Conservation (phyloP, 2,888 invertebrate genomes). For the Ellobium chinense region DNA sequence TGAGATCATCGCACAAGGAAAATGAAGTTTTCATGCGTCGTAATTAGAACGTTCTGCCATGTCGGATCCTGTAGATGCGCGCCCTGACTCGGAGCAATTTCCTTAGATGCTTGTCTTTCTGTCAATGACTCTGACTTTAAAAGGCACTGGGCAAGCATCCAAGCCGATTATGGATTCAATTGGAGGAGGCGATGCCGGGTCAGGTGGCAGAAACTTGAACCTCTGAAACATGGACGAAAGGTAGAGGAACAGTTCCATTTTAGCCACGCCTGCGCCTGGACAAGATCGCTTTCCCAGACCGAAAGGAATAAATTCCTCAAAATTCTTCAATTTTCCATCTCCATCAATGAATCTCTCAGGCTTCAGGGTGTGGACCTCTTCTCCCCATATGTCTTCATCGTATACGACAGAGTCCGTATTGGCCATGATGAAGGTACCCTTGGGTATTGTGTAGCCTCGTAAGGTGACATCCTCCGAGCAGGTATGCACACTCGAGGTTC, state of each 20-base stretch:
- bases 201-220: slow-evolving; percentile 6
- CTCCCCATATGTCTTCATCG: slow-evolving; percentile 51
- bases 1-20: too few relatives aligned
- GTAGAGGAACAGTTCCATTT: slow-evolving; percentile 14
- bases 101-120: slow-evolving; percentile 1
- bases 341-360: slow-evolving; percentile 57
- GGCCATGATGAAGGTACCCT: slow-evolving; percentile 52
- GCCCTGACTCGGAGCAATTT: too few relatives aligned
- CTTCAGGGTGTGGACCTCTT: neutral
- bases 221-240: slow-evolving; percentile 39
- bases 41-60: too few relatives aligned
- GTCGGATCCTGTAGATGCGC: too few relatives aligned
- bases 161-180: neutral
- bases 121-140: slow-evolving; percentile 6
- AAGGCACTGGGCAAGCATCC: slow-evolving; percentile 6
- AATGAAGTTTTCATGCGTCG: too few relatives aligned
- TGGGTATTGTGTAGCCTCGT: slow-evolving; percentile 63
- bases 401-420: slow-evolving; percentile 54
- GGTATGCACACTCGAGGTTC: slow-evolving; percentile 51
- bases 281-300: slow-evolving; percentile 12
- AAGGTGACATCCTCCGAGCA: slow-evolving; percentile 56
- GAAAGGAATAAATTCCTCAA: slow-evolving; percentile 31
- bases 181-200: slow-evolving; percentile 2
- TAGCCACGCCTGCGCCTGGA: slow-evolving; percentile 23
- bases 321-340: slow-evolving; percentile 38